Conservation (phyloP, 2,888 invertebrate genomes). For the Melipona beecheii region DNA sequence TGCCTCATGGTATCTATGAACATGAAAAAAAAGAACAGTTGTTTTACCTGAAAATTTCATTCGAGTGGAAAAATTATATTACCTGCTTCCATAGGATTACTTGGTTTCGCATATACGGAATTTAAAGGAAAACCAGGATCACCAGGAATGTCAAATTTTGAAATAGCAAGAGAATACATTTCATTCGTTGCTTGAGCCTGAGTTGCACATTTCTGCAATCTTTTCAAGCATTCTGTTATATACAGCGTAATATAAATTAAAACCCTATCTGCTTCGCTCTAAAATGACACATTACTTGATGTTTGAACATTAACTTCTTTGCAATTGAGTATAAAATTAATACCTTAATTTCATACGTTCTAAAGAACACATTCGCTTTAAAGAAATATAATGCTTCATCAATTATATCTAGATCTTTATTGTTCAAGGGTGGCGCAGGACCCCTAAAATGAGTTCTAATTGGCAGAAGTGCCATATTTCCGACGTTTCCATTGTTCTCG, state of each 20-base stretch:
- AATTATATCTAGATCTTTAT: slow-evolving; percentile 94
- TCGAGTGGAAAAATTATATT: slow-evolving; percentile 48
- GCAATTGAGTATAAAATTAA: too few relatives aligned
- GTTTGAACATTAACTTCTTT: neutral
- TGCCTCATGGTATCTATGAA: slow-evolving; percentile 93
- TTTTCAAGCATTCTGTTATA: slow-evolving; percentile 98
- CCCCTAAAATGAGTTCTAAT: slow-evolving; percentile 96
- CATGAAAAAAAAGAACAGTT: neutral
- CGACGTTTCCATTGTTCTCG: slow-evolving; percentile 90
- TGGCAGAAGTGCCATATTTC: slow-evolving; percentile 97
- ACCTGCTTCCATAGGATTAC: slow-evolving; percentile 92
- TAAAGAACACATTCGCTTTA: slow-evolving; percentile 99
- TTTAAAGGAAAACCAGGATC: slow-evolving; percentile 97
- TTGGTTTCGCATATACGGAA: slow-evolving; percentile 96
- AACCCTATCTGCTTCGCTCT: slow-evolving; percentile 98
- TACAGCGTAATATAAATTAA: slow-evolving; percentile 98
- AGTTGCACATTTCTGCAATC: slow-evolving; percentile 95
- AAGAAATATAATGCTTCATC: slow-evolving; percentile 99
- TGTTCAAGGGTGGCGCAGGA: slow-evolving; percentile 91
- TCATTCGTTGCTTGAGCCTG: slow-evolving; percentile 96
- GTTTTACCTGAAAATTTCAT: neutral
- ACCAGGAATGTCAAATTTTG: slow-evolving; percentile 98
- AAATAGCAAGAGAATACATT: slow-evolving; percentile 97
- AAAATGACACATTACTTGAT: slow-evolving; percentile 73
- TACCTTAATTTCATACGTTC: slow-evolving; percentile 99